Evolutionary conservation across 2,113 vertebrate genomes (phyloP), one percentile per base, ranked within the genome.

Genomic region (Setophaga petechia): DNA sequence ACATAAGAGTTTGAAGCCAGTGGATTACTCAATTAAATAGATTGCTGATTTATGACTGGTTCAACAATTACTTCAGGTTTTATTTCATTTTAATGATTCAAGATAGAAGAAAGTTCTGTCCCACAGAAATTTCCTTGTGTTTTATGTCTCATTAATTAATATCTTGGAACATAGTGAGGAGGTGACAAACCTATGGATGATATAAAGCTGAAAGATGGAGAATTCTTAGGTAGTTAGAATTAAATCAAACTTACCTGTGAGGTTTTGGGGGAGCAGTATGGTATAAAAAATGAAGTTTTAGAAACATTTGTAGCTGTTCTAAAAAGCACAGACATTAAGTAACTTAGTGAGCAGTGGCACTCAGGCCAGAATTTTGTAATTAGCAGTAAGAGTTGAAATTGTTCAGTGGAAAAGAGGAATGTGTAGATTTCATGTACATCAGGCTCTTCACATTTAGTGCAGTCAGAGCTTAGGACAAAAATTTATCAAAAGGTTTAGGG

Each of bases 21-120:
- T 72, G 47, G 15, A 28, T 72, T 71, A 58, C 8, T 80, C 72
- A 15, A 12, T 62, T 68, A 77, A 65, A 57, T 68, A 49, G 6
- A 78, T 82, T 23, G 28, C 39, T 77, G 49, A 87, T 72, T 78
- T 90, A 10, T 71, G 31, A 41, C 27, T 55, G 21, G 22, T 39
- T 92, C 55, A 92, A 33, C 78, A 77, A 75, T 46, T 77, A 41
- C 33, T 66, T 76, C 22, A 51, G n/a, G 35, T 58, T 75, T 66
- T 37, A 58, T 89, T 78, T 95, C 3, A 52, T 94, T 95, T 89
- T 89, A 92, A 35, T 82, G 35, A 62, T 77, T 79, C 30, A 59
- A 67, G 20, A 37, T 58, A 61, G 49, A 89, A 84, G 28, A 46
- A 81, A 84, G 16, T 61, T 89, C 62, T 84, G 41, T 75, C 19